Percentiles rank a stretch among this genome's conserved stretches.
Conservation (phyloP, 2,888 invertebrate species). For the Ecliptopera silaceata region DNA sequence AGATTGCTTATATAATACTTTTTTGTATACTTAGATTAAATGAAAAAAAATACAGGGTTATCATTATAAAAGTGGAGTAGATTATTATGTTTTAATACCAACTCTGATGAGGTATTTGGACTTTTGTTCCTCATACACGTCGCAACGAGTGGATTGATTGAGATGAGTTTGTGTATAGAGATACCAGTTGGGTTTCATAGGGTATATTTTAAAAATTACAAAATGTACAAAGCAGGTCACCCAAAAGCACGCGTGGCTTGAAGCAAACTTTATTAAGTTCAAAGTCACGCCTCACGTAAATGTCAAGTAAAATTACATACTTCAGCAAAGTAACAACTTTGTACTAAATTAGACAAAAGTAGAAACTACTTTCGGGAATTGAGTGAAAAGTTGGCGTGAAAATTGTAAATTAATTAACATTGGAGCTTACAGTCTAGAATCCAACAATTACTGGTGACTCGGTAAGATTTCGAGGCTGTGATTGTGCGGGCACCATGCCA, state of each 20-base stretch:
- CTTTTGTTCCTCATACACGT: too few relatives aligned
- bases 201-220: too few relatives aligned
- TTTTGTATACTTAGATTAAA: too few relatives aligned
- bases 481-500: constrained; percentile 68
- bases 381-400: constrained; percentile 63
- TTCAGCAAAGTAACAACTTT: constrained; percentile 15
- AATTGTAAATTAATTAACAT: constrained; percentile 78
- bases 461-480: constrained; percentile 60
- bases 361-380: constrained; percentile 36
- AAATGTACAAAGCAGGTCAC: too few relatives aligned
- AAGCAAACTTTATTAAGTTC: neutral
- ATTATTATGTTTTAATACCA: too few relatives aligned
- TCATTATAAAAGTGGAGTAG: too few relatives aligned
- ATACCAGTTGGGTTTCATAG: too few relatives aligned
- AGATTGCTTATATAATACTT: too few relatives aligned
- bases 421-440: constrained; percentile 52
- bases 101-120: too few relatives aligned
- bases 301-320: constrained; percentile 11
- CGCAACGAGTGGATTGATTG: too few relatives aligned
- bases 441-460: constrained; percentile 56
- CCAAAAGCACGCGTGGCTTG: neutral
- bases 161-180: too few relatives aligned
- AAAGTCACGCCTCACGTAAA: neutral
- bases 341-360: constrained; percentile 23
- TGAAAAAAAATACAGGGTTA: too few relatives aligned